Conservation (phyloP, 2,113 vertebrate species). For the Cygnus buccinator region DNA sequence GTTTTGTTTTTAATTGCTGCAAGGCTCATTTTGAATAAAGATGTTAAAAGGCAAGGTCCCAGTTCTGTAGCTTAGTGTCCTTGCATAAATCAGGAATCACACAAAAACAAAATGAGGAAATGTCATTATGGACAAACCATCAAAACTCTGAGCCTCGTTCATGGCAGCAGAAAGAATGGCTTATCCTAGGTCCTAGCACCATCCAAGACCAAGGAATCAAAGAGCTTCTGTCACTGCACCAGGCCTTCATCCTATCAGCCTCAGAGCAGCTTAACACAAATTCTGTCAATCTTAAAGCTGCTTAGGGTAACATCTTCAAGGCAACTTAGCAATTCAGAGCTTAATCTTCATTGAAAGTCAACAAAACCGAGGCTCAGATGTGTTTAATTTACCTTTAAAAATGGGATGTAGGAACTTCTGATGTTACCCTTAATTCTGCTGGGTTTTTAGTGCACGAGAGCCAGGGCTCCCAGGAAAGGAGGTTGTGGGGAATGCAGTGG, state of each 20-base stretch:
- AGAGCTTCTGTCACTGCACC: background rate
- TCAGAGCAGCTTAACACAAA: constrained; percentile 31
- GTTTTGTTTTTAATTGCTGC: background rate
- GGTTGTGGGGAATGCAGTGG: background rate
- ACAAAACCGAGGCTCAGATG: constrained; percentile 17
- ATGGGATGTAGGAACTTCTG: background rate
- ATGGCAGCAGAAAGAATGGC: background rate
- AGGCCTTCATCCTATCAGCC: background rate
- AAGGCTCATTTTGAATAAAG: background rate
- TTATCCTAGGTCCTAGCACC: background rate
- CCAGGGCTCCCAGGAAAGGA: accelerated
- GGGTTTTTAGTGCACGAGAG: background rate
- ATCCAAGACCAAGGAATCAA: background rate
- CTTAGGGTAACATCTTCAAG: constrained; percentile 37
- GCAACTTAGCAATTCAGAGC: background rate
- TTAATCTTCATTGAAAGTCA: constrained; percentile 45
- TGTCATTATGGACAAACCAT: background rate
- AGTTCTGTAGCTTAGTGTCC: background rate
- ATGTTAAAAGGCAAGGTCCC: background rate
- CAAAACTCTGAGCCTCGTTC: background rate
- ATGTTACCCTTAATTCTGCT: background rate
- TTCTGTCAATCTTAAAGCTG: constrained; percentile 27
- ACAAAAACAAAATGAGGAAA: background rate
- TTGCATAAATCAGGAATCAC: background rate
- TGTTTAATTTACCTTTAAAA: constrained; percentile 33